Evolutionary conservation across 2,113 vertebrate genomes (phyloP).

Genomic region (Ochotona princeps): DNA sequence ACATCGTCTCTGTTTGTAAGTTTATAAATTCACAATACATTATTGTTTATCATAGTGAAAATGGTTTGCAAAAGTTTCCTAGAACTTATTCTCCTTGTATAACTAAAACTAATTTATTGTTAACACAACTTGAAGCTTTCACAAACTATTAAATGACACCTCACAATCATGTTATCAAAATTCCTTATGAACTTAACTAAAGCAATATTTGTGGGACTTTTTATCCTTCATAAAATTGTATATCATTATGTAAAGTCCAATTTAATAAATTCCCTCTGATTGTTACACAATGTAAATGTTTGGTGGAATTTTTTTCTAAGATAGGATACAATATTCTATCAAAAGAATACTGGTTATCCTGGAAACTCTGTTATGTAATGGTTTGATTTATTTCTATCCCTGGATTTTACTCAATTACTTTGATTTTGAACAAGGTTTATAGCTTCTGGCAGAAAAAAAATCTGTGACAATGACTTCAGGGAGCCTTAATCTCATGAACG

Average conservation of each 20-base stretch:
- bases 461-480: slow-evolving; percentile 58
- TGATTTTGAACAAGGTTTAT: slow-evolving; percentile 52
- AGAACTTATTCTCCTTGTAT: background rate
- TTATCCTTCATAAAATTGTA: background rate
- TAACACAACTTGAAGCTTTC: background rate
- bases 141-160: background rate
- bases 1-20: background rate
- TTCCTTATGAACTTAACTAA: slow-evolving; percentile 17
- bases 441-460: slow-evolving; percentile 62
- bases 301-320: background rate
- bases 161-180: background rate
- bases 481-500: slow-evolving; percentile 46
- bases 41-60: background rate
- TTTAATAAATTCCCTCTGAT: slow-evolving; percentile 15
- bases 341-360: slow-evolving; percentile 41
- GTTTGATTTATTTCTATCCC: slow-evolving; percentile 49
- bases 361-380: slow-evolving; percentile 11
- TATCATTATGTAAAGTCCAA: background rate
- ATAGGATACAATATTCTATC: background rate
- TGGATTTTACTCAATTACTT: slow-evolving; percentile 62
- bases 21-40: background rate
- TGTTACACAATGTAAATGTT: slow-evolving; percentile 24
- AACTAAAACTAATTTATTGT: background rate
- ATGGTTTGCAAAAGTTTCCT: background rate
- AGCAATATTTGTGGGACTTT: background rate